Base-by-base conservation (phyloP, 2,113 vertebrate species). In the Chauna torquata region DNA sequence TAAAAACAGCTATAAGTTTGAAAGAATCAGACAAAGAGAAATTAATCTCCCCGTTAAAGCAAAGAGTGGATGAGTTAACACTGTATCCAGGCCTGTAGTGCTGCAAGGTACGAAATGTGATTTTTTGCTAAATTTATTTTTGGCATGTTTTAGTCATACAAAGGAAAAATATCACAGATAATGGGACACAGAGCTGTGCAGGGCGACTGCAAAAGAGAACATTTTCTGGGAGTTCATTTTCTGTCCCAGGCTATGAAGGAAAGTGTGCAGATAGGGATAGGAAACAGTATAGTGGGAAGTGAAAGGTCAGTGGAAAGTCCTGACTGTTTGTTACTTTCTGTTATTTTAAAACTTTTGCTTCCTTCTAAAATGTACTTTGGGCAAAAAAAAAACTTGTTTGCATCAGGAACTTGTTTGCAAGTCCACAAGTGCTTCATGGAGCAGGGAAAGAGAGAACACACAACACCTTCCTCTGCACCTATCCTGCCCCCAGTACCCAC, bases 281-380 rank as follows among this genome's bases (percentile, higher is more conserved):
- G 97, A 98, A 98, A 94, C 68, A 82, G 88, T 64, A 88, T 40
- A 78, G 80, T 58, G 84, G 91, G 97, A 97, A 97, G 92, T 69
- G 47, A 81, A 87, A 95, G 95, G 95, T 93, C 88, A 96, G 40
- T 95, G 96, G 95, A 97, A 98, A 97, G 83, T 86, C 69, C 74
- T 92, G 91, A 12, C 78, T 92, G 84, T 95, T 92, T 93, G 71
- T 94, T 88, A 45, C 45, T 91, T 61, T 58, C 15, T 92, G 71
- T 95, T 95, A 77, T 95, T 97, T 90, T 82, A 69, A 92, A 91
- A 62, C 70, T 82, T 86, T 71, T 93, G 52, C 80, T 97, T 95
- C 96, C 95, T 94, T 69, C 65, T 75, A 55, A 86, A 93, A 86
- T 58, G 32, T 88, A 65, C 77, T 90, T 69, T 47, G 22, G 9